Base-by-base conservation (phyloP, 2,888 invertebrate genomes). In the Drosophila demipolita region DNA sequence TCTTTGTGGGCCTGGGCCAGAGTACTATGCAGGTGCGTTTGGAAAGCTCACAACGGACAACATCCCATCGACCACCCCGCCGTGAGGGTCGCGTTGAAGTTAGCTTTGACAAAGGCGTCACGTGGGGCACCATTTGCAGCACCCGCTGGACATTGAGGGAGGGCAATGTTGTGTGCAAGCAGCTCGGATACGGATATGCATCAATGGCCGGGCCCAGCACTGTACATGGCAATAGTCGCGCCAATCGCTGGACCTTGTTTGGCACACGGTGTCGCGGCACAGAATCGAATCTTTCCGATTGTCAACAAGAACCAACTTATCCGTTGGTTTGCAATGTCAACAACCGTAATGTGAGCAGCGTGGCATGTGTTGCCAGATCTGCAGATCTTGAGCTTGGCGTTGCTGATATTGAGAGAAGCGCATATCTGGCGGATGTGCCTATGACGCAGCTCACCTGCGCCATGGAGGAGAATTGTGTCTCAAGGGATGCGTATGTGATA, bases 391-490 rank as follows among this genome's bases (percentile, higher is more conserved):
- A 78, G 49, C 78, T 91, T 15, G 91, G 91, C 3, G 40, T 91
- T 17, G 9, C 11, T 2, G 91, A 91, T 0, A 91, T 91, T 17
- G 85, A 87, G 45, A 63, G 50, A 2, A 83, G 80, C 6, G 90
- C 82, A 1, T 80, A 71, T 11, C 64, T 91, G 57, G 87, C 91
- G 9, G 64, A 76, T 0, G 81, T 90, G 54, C 91, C 91, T 20
- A 87, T 91, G 83, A 77, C 86, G 0, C 33, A 59, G 1, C 73
- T 91, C 6, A 85, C 80, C 17, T 91, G 91, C 33, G 91, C 91
- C 66, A 91, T 91, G 91, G 91, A 91, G 60, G 91, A 91, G 75
- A 85, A 91, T 26, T 91, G 91, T 20, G 29, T 91, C 9, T 87
- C 91, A 0, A 62, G 66, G 3, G 91, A 91, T 73, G 91, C 91